Evolutionary conservation across 1,140 invertebrate species (phyloP).

Genomic region (Drosophila littoralis): DNA sequence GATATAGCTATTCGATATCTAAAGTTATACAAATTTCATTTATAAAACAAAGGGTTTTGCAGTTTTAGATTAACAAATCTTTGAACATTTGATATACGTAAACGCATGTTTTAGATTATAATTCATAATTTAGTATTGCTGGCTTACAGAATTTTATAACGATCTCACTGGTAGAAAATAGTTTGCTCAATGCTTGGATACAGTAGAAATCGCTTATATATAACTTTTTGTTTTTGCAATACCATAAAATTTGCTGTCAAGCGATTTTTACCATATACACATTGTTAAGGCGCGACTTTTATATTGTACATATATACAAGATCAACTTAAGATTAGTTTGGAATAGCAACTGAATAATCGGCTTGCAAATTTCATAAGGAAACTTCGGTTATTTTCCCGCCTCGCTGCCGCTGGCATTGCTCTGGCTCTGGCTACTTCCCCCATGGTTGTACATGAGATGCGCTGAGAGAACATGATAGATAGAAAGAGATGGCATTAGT

Average conservation of each 20-base stretch:
- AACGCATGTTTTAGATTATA: not conserved
- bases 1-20: slow-evolving; percentile 4
- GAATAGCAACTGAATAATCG: slow-evolving; percentile 32
- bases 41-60: not conserved
- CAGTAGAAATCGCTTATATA: not conserved
- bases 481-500: not conserved
- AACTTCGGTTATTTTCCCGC: slow-evolving; percentile 61
- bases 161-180: not conserved
- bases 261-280: slow-evolving; percentile 7
- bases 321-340: slow-evolving; percentile 36
- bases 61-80: not conserved
- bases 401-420: slow-evolving; percentile 59
- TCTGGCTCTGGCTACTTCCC: slow-evolving; percentile 59
- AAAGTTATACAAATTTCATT: not conserved
- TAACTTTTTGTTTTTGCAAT: not conserved
- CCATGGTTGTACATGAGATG: slow-evolving; percentile 75
- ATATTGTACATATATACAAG: slow-evolving; percentile 48
- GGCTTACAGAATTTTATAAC: too few species aligned
- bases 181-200: not conserved
- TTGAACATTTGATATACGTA: not conserved
- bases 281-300: slow-evolving; percentile 2
- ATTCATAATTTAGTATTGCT: not conserved
- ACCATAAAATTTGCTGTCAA: not conserved
- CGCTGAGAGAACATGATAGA: slow-evolving; percentile 27
- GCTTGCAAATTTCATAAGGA: not conserved